Evolutionary conservation across 2,888 invertebrate species (phyloP).

Genomic region (Seladonia tumulorum): DNA sequence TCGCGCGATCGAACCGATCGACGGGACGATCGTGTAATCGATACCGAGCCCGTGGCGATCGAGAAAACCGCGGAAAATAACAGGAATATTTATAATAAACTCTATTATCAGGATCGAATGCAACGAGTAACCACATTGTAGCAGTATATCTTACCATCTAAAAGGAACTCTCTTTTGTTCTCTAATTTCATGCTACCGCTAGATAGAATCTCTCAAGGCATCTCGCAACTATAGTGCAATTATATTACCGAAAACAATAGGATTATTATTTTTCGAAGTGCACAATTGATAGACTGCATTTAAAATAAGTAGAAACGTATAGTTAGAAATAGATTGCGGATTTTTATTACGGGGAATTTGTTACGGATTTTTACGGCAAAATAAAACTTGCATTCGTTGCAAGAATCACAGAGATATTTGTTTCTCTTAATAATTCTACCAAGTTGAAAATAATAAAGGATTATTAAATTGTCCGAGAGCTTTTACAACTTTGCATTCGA

Average conservation of each 20-base stretch:
- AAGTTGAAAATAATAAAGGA: not conserved
- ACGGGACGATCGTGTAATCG: conserved; percentile 27
- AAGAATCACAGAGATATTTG: not conserved
- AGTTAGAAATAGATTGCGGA: not conserved
- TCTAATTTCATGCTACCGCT: not conserved
- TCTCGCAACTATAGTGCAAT: not conserved
- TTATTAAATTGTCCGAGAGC: no score
- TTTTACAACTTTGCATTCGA: no score
- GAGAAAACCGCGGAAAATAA: conserved; percentile 35
- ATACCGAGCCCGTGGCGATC: conserved; percentile 28
- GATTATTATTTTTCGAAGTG: not conserved
- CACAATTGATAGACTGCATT: not conserved
- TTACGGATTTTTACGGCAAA: no score
- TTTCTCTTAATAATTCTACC: not conserved
- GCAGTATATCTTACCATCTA: not conserved
- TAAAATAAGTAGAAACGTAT: not conserved
- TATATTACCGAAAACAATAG: not conserved
- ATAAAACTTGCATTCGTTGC: not conserved
- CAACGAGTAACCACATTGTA: not conserved
- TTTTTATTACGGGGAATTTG: no score
- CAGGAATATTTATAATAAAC: not conserved
- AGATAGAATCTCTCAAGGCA: not conserved
- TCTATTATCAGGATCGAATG: not conserved
- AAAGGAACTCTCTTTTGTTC: conserved; percentile 1
- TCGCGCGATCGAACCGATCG: conserved; percentile 47